Evolutionary conservation across 2,113 vertebrate genomes (phyloP).

Genomic region (Phrynosoma platyrhinos): DNA sequence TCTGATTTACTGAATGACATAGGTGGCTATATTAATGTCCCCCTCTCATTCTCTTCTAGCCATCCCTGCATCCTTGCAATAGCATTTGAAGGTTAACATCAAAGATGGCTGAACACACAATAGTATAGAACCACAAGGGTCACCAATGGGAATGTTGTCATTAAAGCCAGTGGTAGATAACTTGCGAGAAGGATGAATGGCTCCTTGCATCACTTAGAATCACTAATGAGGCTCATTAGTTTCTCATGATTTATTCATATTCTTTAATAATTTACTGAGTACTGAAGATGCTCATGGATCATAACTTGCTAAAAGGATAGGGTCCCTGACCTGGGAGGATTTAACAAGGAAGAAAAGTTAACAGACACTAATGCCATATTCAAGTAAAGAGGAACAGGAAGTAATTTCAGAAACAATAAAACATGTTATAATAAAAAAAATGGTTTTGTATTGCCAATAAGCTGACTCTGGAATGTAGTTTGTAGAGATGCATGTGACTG

Average conservation of each 20-base stretch:
- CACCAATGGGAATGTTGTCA: constrained; percentile 45
- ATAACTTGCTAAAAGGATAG: constrained; percentile 12
- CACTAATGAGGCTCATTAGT: constrained; percentile 52
- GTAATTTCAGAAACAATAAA: background rate
- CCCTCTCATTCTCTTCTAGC: background rate
- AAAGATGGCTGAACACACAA: constrained; percentile 23
- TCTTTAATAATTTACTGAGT: constrained; percentile 22
- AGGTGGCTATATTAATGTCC: background rate
- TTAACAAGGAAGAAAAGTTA: constrained; percentile 17
- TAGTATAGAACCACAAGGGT: constrained; percentile 7
- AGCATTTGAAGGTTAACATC: constrained; percentile 51
- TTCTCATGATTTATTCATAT: constrained; percentile 31
- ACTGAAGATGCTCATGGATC: background rate
- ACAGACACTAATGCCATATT: background rate
- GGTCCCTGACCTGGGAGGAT: constrained; percentile 11
- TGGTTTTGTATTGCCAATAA: background rate
- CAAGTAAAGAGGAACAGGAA: background rate
- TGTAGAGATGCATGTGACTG: background rate
- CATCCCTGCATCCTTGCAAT: constrained; percentile 11
- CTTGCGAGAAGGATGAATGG: constrained; percentile 44
- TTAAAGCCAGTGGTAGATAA: constrained; percentile 52
- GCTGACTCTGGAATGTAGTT: background rate
- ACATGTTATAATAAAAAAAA: too few relatives aligned
- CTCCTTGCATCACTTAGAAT: constrained; percentile 48
- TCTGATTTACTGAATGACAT: background rate